Evolutionary conservation across 2,888 invertebrate genomes (phyloP).

Genomic region (Disparrhopalites patrizii): DNA sequence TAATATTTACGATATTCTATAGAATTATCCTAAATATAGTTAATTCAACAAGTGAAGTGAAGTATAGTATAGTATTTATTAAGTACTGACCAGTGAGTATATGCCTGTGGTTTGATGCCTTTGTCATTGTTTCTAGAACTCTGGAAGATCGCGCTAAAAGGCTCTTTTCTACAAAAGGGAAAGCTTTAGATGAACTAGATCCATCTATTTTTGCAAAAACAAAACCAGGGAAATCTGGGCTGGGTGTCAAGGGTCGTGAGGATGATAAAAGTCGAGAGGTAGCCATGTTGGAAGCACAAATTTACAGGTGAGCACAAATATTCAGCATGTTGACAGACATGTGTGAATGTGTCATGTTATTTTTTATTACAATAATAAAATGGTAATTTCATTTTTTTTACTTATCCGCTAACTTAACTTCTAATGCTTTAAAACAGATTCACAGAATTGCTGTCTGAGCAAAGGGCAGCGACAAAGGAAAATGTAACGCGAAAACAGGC

Average conservation of each 20-base stretch:
- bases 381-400: too few species aligned
- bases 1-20: too few species aligned
- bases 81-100: too few species aligned
- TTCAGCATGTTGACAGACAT: background rate
- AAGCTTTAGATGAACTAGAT: conserved; percentile 76
- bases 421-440: too few species aligned
- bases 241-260: conserved; percentile 57
- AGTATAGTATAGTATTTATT: too few species aligned
- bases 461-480: conserved; percentile 88
- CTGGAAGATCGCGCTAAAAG: conserved; percentile 95
- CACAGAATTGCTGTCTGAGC: conserved; percentile 76
- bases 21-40: too few species aligned
- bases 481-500: conserved; percentile 98
- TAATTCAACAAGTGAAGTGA: too few species aligned
- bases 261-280: conserved; percentile 77
- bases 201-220: conserved; percentile 87
- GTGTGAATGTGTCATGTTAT: background rate
- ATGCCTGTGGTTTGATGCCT: background rate
- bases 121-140: conserved; percentile 58
- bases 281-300: conserved; percentile 80
- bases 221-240: conserved; percentile 64
- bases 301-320: conserved; percentile 69
- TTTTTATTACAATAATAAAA: too few species aligned
- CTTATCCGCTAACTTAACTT: too few species aligned
- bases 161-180: conserved; percentile 90